phyloP scores from a whole-genome alignment of 2,797 vertebrate species.

The Cuniculus paca region DNA sequence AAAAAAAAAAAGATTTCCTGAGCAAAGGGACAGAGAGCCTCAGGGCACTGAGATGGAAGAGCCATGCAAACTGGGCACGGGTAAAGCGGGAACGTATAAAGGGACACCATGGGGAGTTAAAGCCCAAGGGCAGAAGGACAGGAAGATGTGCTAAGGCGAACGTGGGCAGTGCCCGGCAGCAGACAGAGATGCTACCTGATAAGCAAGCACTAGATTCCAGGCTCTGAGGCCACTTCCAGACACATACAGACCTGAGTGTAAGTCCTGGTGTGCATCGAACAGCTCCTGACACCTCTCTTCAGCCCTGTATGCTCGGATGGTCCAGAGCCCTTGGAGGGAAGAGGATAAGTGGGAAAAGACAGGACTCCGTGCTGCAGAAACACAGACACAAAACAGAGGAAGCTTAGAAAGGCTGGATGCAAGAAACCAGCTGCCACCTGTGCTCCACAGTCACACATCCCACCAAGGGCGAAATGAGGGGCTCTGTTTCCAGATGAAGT shows the following conservation, averaged over 20 bases:
- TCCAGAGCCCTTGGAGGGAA: constrained; percentile 97
- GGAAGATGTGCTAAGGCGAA: background rate
- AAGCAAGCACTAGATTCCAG: background rate
- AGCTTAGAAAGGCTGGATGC: background rate
- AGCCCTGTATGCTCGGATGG: constrained; percentile 95
- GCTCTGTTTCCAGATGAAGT: background rate
- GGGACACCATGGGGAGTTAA: background rate
- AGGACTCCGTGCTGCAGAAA: constrained; percentile 93
- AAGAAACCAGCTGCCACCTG: background rate
- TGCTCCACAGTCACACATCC: rapidly evolving
- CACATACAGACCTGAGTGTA: constrained; percentile 93
- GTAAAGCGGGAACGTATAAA: rapidly evolving
- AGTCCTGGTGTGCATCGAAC: constrained; percentile 96
- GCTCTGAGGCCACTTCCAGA: background rate
- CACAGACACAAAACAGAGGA: constrained; percentile 70
- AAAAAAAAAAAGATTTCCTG: background rate
- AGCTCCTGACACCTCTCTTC: constrained; percentile 94
- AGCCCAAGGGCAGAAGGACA: background rate
- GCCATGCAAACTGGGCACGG: background rate
- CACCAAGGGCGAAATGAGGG: rapidly evolving
- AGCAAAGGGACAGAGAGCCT: background rate
- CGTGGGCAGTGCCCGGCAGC: rapidly evolving
- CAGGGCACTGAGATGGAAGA: background rate
- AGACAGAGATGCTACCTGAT: background rate
- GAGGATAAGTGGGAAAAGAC: constrained; percentile 97